Base-by-base conservation (phyloP, 1,140 invertebrate species). In the Listronotus oregonensis region DNA sequence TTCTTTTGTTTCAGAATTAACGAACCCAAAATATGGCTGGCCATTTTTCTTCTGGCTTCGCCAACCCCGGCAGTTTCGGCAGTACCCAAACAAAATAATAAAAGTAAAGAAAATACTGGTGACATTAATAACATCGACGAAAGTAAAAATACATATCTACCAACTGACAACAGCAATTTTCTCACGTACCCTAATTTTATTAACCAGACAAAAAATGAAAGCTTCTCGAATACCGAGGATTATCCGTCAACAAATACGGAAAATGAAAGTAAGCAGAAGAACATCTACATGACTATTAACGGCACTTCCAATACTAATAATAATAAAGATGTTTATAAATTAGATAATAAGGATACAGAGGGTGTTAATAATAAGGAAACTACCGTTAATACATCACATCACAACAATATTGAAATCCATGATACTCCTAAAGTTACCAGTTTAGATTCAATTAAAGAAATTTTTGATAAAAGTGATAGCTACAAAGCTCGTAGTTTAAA, bases 161-260 rank as follows among this genome's bases (percentile, higher is more conserved):
- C 37, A 51, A 12, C 31, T 42, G 59, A 27, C 37, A 17, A 61
- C 14, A 18, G 12, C 5, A 32, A 61, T 61, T 51, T 51, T 51
- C 59, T 61, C 59, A 61, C 59, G 49, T 61, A 61, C 59, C 7
- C 12, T 12, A 31, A 47, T 49, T 47, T 49, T 58, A 58, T 40
- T 61, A 51, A 52, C 12, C 59, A 50, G 21, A 31, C 46, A 51
- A 39, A 50, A 42, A 61, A 52, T 15, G 46, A 61, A 61, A 52
- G 21, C 15, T 11, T n/a, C 17, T 21, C 17, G 46, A 15, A 34
- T 17, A 40, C 37, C 21, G 46, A 47, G 12, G 42, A 49, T n/a
- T 11, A 59, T 37, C 34, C 27, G n/a, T 14, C n/a, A 49, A 34
- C 57, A 59, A 49, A 37, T 59, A 59, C 46, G 57, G 57, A 59